phyloP scores from a whole-genome alignment of 2,113 vertebrate genomes.

The Trogon melanurus region DNA sequence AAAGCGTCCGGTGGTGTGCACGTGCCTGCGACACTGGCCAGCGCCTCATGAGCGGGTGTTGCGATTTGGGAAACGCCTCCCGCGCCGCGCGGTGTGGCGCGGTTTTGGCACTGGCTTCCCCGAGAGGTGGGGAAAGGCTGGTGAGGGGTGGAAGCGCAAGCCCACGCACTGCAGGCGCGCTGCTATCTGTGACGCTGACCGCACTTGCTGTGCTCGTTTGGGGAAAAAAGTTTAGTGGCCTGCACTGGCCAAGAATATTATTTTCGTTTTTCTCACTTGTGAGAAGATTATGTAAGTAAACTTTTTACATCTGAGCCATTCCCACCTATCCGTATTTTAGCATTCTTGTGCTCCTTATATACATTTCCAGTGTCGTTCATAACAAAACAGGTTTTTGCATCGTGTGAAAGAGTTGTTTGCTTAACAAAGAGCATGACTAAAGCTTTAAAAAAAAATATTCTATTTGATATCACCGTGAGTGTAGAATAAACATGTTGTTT shows the following conservation, averaged over 20 bases:
- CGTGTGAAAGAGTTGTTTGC: not conserved
- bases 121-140: not conserved
- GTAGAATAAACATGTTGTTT: slow-evolving; percentile 6
- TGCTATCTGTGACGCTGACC: not conserved
- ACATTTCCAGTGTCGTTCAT: not conserved
- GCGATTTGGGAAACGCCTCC: not conserved
- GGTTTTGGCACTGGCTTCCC: fast-evolving
- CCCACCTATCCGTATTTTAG: not conserved
- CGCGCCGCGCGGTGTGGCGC: fast-evolving
- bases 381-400: not conserved
- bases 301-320: not conserved
- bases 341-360: not conserved
- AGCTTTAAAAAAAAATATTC: not conserved
- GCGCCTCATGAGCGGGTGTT: not conserved
- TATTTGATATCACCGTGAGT: not conserved
- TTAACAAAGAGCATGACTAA: not conserved
- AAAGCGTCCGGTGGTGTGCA: fast-evolving
- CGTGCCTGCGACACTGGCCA: fast-evolving
- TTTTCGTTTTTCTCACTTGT: not conserved
- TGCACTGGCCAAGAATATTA: not conserved
- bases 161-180: not conserved
- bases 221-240: not conserved
- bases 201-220: not conserved
- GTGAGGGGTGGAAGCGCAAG: not conserved
- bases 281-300: not conserved